Evolutionary conservation across 2,797 vertebrate genomes (phyloP).

Genomic region (Phataginus tetradactyla): DNA sequence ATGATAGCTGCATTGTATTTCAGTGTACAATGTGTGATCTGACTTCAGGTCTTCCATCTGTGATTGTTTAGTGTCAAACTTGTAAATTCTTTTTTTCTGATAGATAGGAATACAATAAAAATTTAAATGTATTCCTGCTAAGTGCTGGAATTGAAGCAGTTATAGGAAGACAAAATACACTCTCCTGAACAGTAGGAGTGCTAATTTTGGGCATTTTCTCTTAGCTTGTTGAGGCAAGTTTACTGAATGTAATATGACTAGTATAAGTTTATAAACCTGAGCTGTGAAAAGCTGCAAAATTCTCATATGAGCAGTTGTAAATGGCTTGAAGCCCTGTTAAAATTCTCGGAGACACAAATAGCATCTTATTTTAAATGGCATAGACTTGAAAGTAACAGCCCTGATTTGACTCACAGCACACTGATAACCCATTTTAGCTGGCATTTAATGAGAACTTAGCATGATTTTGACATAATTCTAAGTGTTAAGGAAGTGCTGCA

Average conservation of each 20-base stretch:
- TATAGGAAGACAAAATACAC: conserved; percentile 71
- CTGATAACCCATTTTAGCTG: conserved; percentile 23
- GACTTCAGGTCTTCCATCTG: conserved; percentile 55
- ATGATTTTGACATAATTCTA: neutral
- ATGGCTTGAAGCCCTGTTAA: conserved; percentile 51
- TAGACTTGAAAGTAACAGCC: conserved; percentile 46
- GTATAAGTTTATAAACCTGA: conserved; percentile 65
- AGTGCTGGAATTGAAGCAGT: conserved; percentile 78
- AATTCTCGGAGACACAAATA: conserved; percentile 60
- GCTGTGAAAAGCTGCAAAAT: conserved; percentile 69
- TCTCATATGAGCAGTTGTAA: conserved; percentile 67
- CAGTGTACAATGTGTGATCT: conserved; percentile 48
- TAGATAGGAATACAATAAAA: conserved; percentile 78
- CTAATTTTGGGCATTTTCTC: conserved; percentile 76
- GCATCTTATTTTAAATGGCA: conserved; percentile 52
- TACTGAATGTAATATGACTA: conserved; percentile 65
- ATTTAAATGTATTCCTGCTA: conserved; percentile 81
- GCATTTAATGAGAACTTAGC: conserved; percentile 25
- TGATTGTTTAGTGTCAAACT: conserved; percentile 78
- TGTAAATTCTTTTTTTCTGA: conserved; percentile 66
- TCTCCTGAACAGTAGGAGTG: conserved; percentile 73
- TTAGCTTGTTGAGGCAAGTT: conserved; percentile 74
- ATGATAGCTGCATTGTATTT: conserved; percentile 66
- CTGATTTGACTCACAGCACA: conserved; percentile 47
- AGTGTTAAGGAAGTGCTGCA: neutral